Percentiles rank a stretch among this genome's conserved stretches.
Conservation (phyloP, 2,888 invertebrate genomes). For the Protodeltote pygarga region DNA sequence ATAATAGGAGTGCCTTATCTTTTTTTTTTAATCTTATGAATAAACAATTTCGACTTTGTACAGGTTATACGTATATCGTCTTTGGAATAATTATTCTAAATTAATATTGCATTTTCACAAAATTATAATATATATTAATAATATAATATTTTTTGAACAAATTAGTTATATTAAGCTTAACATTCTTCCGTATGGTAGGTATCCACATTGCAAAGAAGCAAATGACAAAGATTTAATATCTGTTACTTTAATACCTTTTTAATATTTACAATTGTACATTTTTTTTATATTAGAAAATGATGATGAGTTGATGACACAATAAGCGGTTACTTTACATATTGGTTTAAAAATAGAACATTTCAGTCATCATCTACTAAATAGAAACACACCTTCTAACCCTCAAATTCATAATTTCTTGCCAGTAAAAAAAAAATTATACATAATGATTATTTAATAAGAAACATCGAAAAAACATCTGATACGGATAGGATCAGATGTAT, state of each 20-base stretch:
- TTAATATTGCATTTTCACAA: constrained; percentile 19
- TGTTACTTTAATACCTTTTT: background rate
- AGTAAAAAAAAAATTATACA: too few species aligned
- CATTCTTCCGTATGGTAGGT: background rate
- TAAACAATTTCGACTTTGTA: constrained; percentile 39
- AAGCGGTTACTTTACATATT: too few species aligned
- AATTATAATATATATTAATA: constrained; percentile 1
- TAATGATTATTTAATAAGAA: too few species aligned
- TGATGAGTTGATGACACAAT: too few species aligned
- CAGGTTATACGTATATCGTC: constrained; percentile 48
- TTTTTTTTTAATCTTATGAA: constrained; percentile 10
- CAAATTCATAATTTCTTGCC: too few species aligned
- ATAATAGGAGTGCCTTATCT: constrained; percentile 14
- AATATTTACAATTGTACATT: background rate
- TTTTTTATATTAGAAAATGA: too few species aligned
- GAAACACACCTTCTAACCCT: too few species aligned
- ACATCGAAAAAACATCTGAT: too few species aligned
- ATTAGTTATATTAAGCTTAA: constrained; percentile 2
- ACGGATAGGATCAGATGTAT: too few species aligned
- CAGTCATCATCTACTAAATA: too few species aligned
- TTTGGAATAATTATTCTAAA: constrained; percentile 21
- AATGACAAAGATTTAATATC: constrained; percentile 8
- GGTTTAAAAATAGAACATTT: too few species aligned
- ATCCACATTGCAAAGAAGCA: constrained; percentile 9
- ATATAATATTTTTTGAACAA: constrained; percentile 5